Evolutionary conservation across 2,888 invertebrate genomes (phyloP).

Genomic region (Glyphotaelius pellucidus): DNA sequence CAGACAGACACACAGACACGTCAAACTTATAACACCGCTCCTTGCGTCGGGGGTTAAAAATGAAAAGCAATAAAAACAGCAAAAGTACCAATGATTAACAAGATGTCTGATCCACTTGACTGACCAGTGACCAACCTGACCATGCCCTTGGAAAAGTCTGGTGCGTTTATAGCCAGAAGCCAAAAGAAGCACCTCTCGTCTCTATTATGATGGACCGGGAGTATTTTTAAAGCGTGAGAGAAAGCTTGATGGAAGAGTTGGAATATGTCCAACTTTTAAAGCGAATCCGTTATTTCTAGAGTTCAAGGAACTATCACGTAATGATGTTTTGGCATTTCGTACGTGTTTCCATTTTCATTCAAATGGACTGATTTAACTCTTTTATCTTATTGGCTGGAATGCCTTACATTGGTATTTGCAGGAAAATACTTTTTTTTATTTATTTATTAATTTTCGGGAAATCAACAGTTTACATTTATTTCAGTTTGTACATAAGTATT

Average conservation of each 20-base stretch:
- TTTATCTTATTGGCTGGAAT: neutral
- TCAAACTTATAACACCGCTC: no score
- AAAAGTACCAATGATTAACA: no score
- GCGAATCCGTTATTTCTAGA: neutral
- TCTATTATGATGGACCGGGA: neutral
- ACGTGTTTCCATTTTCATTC: neutral
- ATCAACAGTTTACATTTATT: no score
- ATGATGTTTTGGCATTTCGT: neutral
- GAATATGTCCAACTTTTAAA: slow-evolving; percentile 22
- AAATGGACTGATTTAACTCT: neutral
- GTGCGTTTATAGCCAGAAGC: neutral
- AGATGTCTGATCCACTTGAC: no score
- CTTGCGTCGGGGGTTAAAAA: no score
- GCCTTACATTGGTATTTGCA: neutral
- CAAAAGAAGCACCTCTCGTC: neutral
- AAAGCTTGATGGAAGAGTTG: slow-evolving; percentile 12
- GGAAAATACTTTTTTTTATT: no score
- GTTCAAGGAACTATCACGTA: slow-evolving; percentile 32
- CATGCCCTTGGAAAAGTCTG: neutral
- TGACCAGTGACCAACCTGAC: neutral
- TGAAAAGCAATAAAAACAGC: no score
- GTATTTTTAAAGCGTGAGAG: slow-evolving; percentile 5
- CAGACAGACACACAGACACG: no score
- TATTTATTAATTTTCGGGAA: no score
- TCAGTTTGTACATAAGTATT: no score